Base-by-base conservation (phyloP, 1,140 invertebrate genomes). In the Anthonomus grandis region DNA sequence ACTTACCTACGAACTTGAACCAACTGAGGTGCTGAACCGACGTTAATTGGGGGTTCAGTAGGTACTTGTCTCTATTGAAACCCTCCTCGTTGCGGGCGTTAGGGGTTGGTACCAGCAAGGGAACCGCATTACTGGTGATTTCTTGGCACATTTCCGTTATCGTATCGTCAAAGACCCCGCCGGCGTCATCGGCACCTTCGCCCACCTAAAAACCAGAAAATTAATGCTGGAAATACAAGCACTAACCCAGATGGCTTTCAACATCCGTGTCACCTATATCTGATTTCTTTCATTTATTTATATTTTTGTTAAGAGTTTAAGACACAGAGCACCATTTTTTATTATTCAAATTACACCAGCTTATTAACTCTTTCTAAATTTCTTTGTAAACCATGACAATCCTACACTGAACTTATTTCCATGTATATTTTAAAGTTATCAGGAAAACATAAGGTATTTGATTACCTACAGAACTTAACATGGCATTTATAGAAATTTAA, bases 161-260 rank as follows among this genome's bases (percentile, higher is more conserved):
- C 1, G 83, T 86, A 68, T 86, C 85, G 70, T 86, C 84, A 75
- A 86, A 86, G 10, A 86, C 85, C 15, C 84, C 84, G 0, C 83
- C 79, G 15, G 84, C 84, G 76, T 86, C 85, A 70, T 86, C 85
- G 4, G 84, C 85, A 3, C 84, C 84, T 70, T 86, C 85, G 0
- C 83, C 84, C 9, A 84, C 55, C 55, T 57, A 31, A 19, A 19
- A 41, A 19, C 45, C 2, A 13, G n/a, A 13, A 21, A 45, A 22
- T 3, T 45, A 24, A 9, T n/a, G 1, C 8, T 23, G 18, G n/a
- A 24, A 21, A 21, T 12, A 45, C n/a, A n/a, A n/a, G n/a, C n/a
- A n/a, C 18, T 45, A 4, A 34, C 10, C 1, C 10, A 34, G 3
- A 34, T 34, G 31, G 31, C 31, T 0, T 31, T 31, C 8, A 31